phyloP scores from a whole-genome alignment of 2,888 invertebrate genomes.

The Parnassius glacialis region DNA sequence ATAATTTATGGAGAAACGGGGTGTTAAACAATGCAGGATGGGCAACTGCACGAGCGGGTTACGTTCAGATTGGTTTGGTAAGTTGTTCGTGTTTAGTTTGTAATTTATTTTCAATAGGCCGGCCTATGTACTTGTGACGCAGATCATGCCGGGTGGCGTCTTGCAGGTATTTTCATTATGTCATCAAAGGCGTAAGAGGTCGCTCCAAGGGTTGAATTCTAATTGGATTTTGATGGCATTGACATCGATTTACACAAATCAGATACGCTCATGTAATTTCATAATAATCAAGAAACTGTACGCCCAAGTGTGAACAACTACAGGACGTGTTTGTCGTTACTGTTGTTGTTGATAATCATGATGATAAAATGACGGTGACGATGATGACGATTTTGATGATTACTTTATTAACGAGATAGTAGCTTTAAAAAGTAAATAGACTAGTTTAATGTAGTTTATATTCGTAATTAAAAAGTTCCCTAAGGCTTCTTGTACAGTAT shows the following conservation, averaged over 20 bases:
- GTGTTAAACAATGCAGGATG: neutral
- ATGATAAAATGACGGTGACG: no score
- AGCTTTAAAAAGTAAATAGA: no score
- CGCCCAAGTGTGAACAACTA: no score
- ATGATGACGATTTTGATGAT: no score
- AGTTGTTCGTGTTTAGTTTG: conserved; percentile 1
- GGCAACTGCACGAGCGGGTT: neutral
- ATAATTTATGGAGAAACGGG: conserved; percentile 17
- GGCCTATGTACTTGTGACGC: conserved; percentile 5
- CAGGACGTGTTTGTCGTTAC: no score
- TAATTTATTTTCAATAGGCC: conserved; percentile 2
- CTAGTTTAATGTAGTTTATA: no score
- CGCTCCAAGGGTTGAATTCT: conserved; percentile 4
- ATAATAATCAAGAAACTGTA: no score
- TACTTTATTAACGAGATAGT: no score
- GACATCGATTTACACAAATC: conserved; percentile 4
- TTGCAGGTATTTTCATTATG: conserved; percentile 2
- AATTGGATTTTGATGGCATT: conserved; percentile 11
- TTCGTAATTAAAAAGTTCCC: no score
- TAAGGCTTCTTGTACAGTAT: no score
- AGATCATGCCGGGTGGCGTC: conserved; percentile 3
- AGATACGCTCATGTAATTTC: no score
- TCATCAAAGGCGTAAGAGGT: conserved; percentile 8
- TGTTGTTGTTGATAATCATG: no score
- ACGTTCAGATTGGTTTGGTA: neutral